Conservation (phyloP, 2,113 vertebrate species). For the Petromus typicus region DNA sequence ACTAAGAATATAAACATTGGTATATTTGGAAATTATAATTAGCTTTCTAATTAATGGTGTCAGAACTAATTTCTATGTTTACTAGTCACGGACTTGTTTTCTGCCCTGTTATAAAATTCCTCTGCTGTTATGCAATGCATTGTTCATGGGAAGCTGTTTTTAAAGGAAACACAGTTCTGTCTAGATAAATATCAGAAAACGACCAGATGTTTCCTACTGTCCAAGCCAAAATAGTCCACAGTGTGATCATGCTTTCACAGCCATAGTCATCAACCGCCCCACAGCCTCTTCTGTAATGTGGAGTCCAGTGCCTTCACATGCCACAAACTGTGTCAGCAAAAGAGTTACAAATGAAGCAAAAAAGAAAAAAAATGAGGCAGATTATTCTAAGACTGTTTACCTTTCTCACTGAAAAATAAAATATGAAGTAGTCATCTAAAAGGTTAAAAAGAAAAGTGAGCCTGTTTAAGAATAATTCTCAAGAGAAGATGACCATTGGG, state of each 20-base stretch:
- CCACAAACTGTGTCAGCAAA: not conserved
- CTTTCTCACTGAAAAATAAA: not conserved
- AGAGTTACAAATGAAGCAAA: not conserved
- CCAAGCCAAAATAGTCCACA: slow-evolving; percentile 80
- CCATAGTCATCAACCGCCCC: not conserved
- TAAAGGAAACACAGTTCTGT: slow-evolving; percentile 83
- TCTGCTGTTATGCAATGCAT: slow-evolving; percentile 75
- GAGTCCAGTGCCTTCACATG: not conserved
- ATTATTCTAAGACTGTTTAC: not conserved
- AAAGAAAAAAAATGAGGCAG: not conserved
- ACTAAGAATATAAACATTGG: not conserved
- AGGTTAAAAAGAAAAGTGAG: not conserved
- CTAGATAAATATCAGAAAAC: slow-evolving; percentile 83
- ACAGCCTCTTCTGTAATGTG: not conserved
- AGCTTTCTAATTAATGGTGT: not conserved
- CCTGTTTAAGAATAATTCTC: not conserved
- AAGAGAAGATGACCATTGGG: no score
- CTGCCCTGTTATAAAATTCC: slow-evolving; percentile 73
- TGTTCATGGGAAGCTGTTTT: slow-evolving; percentile 85
- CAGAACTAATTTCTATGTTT: slow-evolving; percentile 63
- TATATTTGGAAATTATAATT: not conserved
- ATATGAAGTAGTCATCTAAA: not conserved
- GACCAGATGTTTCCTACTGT: slow-evolving; percentile 89
- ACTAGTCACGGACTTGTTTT: slow-evolving; percentile 52
- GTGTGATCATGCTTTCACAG: not conserved